Conservation (phyloP, 2,113 vertebrate species). For the Acanthisitta chloris region DNA sequence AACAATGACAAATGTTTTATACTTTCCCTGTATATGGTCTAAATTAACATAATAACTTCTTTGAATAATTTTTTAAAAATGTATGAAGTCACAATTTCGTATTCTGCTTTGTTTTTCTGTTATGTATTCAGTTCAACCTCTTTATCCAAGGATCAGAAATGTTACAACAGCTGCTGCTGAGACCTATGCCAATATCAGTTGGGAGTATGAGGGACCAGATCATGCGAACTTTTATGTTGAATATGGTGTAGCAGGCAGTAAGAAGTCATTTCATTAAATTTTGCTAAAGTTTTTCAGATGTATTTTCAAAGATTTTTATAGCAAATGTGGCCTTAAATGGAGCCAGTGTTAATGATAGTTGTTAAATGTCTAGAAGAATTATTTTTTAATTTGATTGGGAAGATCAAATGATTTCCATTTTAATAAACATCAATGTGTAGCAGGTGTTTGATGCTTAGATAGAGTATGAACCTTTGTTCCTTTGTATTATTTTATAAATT, state of each 20-base stretch:
- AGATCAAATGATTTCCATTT: background rate
- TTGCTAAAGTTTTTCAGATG: slow-evolving; percentile 36
- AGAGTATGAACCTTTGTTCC: slow-evolving; percentile 40
- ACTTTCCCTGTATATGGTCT: background rate
- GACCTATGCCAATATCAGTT: slow-evolving; percentile 89
- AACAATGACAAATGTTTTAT: background rate
- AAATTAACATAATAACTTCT: slow-evolving; percentile 7
- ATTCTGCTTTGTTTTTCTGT: slow-evolving; percentile 82
- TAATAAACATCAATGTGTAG: background rate
- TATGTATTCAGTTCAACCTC: slow-evolving; percentile 79
- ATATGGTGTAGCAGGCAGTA: slow-evolving; percentile 91
- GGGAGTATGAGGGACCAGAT: slow-evolving; percentile 92
- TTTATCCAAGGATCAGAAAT: slow-evolving; percentile 85
- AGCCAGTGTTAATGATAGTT: slow-evolving; percentile 18
- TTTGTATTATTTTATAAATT: slow-evolving; percentile 31
- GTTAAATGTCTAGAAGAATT: background rate
- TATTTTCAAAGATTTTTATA: slow-evolving; percentile 32
- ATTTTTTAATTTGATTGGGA: background rate
- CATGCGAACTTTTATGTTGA: slow-evolving; percentile 89
- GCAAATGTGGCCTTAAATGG: background rate
- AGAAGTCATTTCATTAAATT: slow-evolving; percentile 76
- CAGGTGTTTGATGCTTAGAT: background rate
- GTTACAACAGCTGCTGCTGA: slow-evolving; percentile 82
- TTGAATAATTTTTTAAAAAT: background rate
- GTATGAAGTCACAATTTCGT: slow-evolving; percentile 43